Evolutionary conservation across 2,888 invertebrate species (phyloP).

Genomic region (Terebella lapidaria): DNA sequence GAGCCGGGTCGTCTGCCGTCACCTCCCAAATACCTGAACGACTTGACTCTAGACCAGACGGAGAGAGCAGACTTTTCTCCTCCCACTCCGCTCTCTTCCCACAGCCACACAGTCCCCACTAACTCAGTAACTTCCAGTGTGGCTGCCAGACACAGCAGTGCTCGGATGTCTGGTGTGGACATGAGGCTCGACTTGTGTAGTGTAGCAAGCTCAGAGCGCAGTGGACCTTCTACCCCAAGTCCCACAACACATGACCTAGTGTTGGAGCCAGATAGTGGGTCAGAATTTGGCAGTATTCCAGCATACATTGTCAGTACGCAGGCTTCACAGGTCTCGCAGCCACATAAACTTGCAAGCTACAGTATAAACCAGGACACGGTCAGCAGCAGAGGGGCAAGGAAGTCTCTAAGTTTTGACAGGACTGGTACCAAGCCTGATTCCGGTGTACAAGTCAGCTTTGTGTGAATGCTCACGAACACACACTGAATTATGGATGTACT

Average conservation of each 20-base stretch:
- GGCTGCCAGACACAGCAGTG: no score
- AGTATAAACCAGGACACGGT: no score
- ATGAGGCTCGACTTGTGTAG: not conserved
- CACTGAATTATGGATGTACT: not conserved
- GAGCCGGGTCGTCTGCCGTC: not conserved
- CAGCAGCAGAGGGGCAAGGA: no score
- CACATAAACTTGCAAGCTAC: no score
- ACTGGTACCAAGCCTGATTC: no score
- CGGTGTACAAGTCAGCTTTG: not conserved
- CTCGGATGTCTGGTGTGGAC: no score
- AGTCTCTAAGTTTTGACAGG: no score
- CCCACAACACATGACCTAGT: slow-evolving; percentile 15
- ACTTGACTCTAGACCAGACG: not conserved
- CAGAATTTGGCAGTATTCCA: slow-evolving; percentile 1
- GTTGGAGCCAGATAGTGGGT: slow-evolving; percentile 1
- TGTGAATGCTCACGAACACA: not conserved
- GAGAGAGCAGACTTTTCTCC: not conserved
- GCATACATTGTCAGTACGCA: no score
- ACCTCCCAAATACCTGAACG: not conserved
- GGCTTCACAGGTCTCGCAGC: no score
- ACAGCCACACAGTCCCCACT: not conserved
- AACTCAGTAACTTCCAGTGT: not conserved
- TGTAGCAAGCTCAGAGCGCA: not conserved
- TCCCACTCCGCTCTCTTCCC: not conserved
- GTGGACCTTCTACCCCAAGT: slow-evolving; percentile 7